These are phyloP conservation scores for Musca domestica DNA, from an alignment of 1,140 invertebrate genomes.

Conservation along the genomic window DNA sequence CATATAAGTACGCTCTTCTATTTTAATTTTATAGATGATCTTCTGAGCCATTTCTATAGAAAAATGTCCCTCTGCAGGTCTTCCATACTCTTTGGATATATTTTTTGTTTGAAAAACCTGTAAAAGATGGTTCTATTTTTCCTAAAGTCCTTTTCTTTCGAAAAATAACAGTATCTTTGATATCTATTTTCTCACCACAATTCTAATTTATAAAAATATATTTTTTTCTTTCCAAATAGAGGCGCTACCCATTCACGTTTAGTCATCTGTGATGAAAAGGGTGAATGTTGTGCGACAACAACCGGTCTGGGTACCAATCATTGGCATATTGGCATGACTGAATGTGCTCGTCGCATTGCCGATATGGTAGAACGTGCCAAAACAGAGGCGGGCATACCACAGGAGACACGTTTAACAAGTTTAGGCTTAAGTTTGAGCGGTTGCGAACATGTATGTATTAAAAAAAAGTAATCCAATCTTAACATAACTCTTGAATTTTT, in stretches of 20 bases:
- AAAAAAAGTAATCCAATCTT: no score
- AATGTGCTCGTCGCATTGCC: conserved; percentile 71
- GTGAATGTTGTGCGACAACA: conserved; percentile 64
- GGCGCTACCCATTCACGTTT: conserved; percentile 80
- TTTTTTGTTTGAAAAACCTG: no score
- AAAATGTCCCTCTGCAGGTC: no score
- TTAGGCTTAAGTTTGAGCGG: conserved; percentile 60
- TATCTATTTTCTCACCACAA: no score
- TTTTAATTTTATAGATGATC: no score
- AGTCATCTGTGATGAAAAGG: conserved; percentile 70
- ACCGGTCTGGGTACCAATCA: conserved; percentile 79
- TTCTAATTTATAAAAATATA: neutral
- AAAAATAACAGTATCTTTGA: no score
- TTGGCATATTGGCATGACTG: conserved; percentile 78
- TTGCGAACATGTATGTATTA: conserved; percentile 37
- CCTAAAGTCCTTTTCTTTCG: no score
- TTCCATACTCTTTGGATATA: no score
- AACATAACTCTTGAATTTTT: no score
- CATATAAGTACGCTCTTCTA: no score
- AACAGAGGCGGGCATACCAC: conserved; percentile 62
- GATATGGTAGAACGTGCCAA: conserved; percentile 74
- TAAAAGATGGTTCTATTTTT: no score
- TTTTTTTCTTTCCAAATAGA: conserved; percentile 59
- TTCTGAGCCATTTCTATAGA: no score
- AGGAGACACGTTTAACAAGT: conserved; percentile 62